Evolutionary conservation across 2,797 vertebrate genomes (phyloP).

Genomic region (Sebastes ruberrimus): DNA sequence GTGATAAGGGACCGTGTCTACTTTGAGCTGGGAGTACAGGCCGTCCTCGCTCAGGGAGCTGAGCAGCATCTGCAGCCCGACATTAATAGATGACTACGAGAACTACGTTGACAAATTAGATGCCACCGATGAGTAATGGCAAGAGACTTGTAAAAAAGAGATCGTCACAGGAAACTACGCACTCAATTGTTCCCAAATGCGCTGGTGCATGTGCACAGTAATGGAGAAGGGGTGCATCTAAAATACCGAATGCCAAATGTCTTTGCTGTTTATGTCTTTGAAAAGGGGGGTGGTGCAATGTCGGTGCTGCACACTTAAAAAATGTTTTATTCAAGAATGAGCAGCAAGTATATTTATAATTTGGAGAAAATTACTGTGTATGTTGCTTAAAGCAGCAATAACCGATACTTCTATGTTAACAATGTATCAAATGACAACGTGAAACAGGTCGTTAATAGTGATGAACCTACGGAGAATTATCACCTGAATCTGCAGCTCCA

Average conservation of each 20-base stretch:
- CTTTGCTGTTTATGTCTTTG: not conserved
- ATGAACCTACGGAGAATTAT: not conserved
- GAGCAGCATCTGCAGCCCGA: constrained; percentile 61
- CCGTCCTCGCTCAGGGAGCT: constrained; percentile 44
- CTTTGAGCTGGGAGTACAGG: constrained; percentile 50
- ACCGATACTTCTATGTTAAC: not conserved
- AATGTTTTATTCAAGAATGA: not conserved
- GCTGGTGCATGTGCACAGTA: constrained; percentile 34
- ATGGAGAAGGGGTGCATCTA: constrained; percentile 2
- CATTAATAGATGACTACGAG: constrained; percentile 58
- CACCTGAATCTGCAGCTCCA: not conserved
- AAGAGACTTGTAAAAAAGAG: constrained; percentile 37
- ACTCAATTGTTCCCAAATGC: constrained; percentile 56
- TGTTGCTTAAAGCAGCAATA: not conserved
- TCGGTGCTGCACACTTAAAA: not conserved
- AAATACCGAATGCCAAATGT: constrained; percentile 13
- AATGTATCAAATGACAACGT: no score
- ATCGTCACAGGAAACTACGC: constrained; percentile 39
- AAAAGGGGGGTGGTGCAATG: not conserved
- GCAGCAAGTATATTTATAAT: not conserved
- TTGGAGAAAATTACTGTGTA: not conserved
- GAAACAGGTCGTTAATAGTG: not conserved
- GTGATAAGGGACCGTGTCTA: constrained; percentile 50
- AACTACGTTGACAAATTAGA: constrained; percentile 68
- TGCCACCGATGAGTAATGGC: constrained; percentile 73